Evolutionary conservation across 2,888 invertebrate genomes (phyloP).

Genomic region (Drosophila nr. perissopoda): DNA sequence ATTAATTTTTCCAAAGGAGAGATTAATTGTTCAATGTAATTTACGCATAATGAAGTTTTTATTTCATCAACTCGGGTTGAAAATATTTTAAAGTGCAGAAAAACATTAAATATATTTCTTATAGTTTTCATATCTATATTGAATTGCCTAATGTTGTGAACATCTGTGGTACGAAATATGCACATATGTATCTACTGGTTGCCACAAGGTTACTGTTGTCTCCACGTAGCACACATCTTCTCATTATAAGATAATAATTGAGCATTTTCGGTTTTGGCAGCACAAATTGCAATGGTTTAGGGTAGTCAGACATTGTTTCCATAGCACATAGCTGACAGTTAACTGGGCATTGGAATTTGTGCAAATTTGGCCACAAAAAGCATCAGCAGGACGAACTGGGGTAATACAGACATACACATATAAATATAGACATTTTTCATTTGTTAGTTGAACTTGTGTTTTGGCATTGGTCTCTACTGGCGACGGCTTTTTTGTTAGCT

Average conservation of each 20-base stretch:
- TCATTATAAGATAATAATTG: conserved; percentile 65
- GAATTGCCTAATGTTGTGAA: background rate
- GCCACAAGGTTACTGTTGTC: background rate
- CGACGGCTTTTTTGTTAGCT: conserved; percentile 14
- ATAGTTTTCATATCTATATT: background rate
- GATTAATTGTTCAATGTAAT: background rate
- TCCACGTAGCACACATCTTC: conserved; percentile 9
- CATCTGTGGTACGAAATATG: background rate
- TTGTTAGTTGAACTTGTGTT: conserved; percentile 52
- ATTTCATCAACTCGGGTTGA: background rate
- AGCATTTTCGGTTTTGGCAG: conserved; percentile 49
- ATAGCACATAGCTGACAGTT: background rate
- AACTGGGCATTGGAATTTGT: conserved; percentile 26
- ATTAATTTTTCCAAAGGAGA: background rate
- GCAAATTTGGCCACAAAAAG: conserved; percentile 53
- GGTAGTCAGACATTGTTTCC: background rate
- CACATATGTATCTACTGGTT: background rate
- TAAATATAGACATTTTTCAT: conserved; percentile 36
- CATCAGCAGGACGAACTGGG: conserved; percentile 13
- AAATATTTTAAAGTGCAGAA: background rate
- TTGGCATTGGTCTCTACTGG: conserved; percentile 11
- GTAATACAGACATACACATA: conserved; percentile 2
- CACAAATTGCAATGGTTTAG: conserved; percentile 46
- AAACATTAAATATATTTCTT: background rate
- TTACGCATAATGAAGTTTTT: background rate